Evolutionary conservation across 2,888 invertebrate species (phyloP), one percentile per base, ranked within the genome.

Genomic region (Campoplex capitator): DNA sequence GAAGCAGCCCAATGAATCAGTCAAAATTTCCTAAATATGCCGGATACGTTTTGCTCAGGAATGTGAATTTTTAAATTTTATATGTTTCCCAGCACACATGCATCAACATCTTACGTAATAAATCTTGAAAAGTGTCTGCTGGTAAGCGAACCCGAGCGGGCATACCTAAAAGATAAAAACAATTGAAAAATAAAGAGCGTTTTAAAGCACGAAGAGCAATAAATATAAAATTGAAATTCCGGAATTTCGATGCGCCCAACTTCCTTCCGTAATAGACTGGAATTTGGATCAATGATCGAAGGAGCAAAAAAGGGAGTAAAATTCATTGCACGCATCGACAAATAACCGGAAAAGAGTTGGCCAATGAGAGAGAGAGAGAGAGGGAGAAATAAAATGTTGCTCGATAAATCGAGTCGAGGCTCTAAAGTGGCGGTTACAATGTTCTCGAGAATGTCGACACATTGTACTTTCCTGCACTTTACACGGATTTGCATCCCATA

Each of bases 1-100:
- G 54, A 13, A 73, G 23, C 23, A 73, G 23, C 16, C 56, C 73
- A 35, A 82, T 70, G 45, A 82, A 68, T 68, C 45, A 54, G 28
- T 45, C 11, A 78, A 38, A 32, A 28, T 38, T 62, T 8, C 13
- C 8, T 8, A 67, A 51, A 23, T 28, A 23, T 11, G 32, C 68
- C 70, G 56, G 71, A 45, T 62, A 35, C 62, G 18, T 18, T 56
- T 42, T 38, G n/a, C 75, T 42, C 28, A 2, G 75, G 75, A 58
- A 58, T 38, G 42, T 75, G 23, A 16, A 28, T 54, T 35, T 73
- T 13, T 73, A 13, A n/a, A 54, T 35, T 1, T 28, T 13, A 11
- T 54, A 35, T 23, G 23, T 54, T 18, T 54, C 11, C 3, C 4
- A 28, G 38, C 32, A 71, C 54, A 45, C 54, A 28, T 45, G 16